Conservation (phyloP, 2,797 vertebrate species). For the Yasuhikotakia modesta region DNA sequence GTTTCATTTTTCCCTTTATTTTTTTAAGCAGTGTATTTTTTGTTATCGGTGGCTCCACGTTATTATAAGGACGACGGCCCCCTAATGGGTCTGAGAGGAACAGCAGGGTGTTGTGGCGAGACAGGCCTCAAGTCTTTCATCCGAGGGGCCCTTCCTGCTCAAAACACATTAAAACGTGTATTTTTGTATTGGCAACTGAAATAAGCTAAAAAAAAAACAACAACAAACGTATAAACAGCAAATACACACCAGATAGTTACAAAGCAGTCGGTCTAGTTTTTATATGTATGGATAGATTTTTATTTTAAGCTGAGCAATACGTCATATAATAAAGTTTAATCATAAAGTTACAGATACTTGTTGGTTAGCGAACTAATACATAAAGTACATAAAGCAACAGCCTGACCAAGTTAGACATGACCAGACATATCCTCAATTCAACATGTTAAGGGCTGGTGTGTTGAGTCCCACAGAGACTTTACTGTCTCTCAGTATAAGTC, state of each 20-base stretch:
- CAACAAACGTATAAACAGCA: neutral
- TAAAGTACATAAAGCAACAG: constrained; percentile 37
- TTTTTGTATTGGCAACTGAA: neutral
- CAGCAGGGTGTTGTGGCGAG: constrained; percentile 13
- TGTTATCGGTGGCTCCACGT: neutral
- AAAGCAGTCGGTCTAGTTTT: neutral
- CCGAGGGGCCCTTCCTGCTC: neutral
- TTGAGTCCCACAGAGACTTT: neutral
- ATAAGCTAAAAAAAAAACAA: neutral
- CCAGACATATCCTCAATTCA: constrained; percentile 51
- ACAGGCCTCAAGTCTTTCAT: constrained; percentile 49
- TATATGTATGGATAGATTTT: neutral
- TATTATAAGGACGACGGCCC: constrained; percentile 24
- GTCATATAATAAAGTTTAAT: neutral
- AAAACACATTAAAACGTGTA: neutral
- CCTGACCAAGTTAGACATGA: constrained; percentile 45
- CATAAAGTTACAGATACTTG: neutral
- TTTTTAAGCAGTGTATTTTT: too few species aligned
- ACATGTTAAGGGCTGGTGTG: constrained; percentile 25
- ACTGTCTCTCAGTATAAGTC: neutral
- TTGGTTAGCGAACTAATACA: constrained; percentile 28
- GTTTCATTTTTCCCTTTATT: too few species aligned
- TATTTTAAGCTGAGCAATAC: neutral
- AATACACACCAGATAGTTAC: neutral
- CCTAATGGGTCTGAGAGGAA: constrained; percentile 40